These are phyloP conservation scores for Yponomeuta plumbellus DNA, from an alignment of 2,888 invertebrate genomes.

Conservation along the genomic window DNA sequence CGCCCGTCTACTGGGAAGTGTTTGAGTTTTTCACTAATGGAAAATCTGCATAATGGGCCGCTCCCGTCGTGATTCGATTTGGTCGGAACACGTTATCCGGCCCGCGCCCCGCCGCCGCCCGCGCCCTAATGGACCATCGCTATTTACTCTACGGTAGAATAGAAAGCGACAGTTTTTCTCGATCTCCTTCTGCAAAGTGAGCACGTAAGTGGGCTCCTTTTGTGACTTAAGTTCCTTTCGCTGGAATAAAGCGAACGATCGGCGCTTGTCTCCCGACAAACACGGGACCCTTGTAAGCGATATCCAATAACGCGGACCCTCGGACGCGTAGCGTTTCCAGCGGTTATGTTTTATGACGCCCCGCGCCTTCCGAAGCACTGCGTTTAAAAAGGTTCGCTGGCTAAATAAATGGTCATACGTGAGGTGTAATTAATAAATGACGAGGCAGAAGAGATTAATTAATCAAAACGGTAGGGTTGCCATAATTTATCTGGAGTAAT, in stretches of 20 bases:
- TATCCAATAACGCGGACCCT: slow-evolving; percentile 55
- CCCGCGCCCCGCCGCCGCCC: slow-evolving; percentile 30
- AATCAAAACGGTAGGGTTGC: slow-evolving; percentile 30
- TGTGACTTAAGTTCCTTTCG: slow-evolving; percentile 49
- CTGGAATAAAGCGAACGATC: slow-evolving; percentile 42
- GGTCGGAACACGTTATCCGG: slow-evolving; percentile 50
- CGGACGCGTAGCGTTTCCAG: slow-evolving; percentile 26
- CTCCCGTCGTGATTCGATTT: slow-evolving; percentile 63
- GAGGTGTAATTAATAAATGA: slow-evolving; percentile 50
- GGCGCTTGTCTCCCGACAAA: slow-evolving; percentile 40
- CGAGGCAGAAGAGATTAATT: slow-evolving; percentile 50
- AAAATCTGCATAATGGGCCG: slow-evolving; percentile 69
- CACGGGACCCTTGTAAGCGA: slow-evolving; percentile 51
- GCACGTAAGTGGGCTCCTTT: slow-evolving; percentile 41
- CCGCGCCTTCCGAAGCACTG: slow-evolving; percentile 25
- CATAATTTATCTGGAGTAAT: slow-evolving; percentile 8
- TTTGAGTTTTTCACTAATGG: slow-evolving; percentile 63
- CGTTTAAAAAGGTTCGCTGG: slow-evolving; percentile 22
- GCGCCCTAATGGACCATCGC: slow-evolving; percentile 53
- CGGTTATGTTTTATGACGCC: slow-evolving; percentile 41
- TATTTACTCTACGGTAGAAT: slow-evolving; percentile 47
- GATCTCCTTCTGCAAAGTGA: slow-evolving; percentile 45
- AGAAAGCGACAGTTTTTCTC: slow-evolving; percentile 49
- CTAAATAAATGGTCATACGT: slow-evolving; percentile 42
- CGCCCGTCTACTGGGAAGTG: slow-evolving; percentile 22